Base-by-base conservation (phyloP, 2,888 invertebrate species). In the Argyresthia goedartella region DNA sequence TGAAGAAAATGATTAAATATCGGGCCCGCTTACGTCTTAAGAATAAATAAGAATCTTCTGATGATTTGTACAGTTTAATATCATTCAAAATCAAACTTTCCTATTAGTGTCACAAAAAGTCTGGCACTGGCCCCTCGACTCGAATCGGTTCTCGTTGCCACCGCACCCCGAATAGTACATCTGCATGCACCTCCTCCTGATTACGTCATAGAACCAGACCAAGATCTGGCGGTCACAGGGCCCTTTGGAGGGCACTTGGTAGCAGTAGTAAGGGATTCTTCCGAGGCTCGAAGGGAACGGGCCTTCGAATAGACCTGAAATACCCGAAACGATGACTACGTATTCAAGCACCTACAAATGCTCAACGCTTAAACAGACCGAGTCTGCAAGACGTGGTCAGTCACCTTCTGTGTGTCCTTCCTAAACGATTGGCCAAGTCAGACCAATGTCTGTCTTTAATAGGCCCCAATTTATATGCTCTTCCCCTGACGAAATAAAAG, bases 81-180 rank as follows among this genome's bases (percentile, higher is more conserved):
- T 33, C 11, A 33, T 25, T n/a, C 13, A 34, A 34, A 25, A 16
- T 47, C 15, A 44, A 16, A 44, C 3, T 44, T 15, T 59, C 55
- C 69, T 63, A 1, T 59, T 42, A 25, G 56, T 64, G 8, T 69
- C 69, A 58, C 84, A 85, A 33, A 71, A 67, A 14, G 62, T 59
- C n/a, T 63, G 54, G 61, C 85, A 85, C 0, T 64, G 56, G 0
- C 55, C 60, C 57, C 70, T 58, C 41, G 57, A 67, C 0, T 51
- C 33, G 53, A 84, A 85, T 58, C 74, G 67, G 56, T 86, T 86
- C 53, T 80, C 80, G 52, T 85, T 86, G 13, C 85, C 85, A 0
- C 85, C 84, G 54, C 85, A 85, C 0, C 85, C 85, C 0, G 85
- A 84, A 56, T 82, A 85, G 54, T 79, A 66, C 79, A 85, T 81